Evolutionary conservation across 1,140 invertebrate genomes (phyloP).

Genomic region (Stegodyphus dumicola): DNA sequence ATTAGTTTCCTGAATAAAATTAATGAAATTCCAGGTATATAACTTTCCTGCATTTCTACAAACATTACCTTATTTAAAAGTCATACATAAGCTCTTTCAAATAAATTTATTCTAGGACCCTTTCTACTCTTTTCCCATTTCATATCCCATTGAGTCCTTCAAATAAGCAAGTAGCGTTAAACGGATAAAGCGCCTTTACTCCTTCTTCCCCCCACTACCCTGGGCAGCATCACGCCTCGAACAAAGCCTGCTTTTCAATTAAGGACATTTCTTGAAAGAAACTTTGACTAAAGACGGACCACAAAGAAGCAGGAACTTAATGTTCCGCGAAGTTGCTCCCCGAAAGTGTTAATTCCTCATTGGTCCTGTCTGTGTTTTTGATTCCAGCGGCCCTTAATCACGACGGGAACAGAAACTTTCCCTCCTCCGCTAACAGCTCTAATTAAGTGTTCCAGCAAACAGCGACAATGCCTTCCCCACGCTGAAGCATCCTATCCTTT

Average conservation of each 20-base stretch:
- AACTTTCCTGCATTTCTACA: too few relatives aligned
- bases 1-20: too few relatives aligned
- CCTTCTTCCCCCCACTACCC: too few relatives aligned
- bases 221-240: too few relatives aligned
- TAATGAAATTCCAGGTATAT: too few relatives aligned
- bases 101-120: not conserved
- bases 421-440: not conserved
- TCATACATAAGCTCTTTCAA: too few relatives aligned
- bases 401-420: not conserved
- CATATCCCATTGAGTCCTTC: not conserved
- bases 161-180: too few relatives aligned
- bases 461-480: not conserved
- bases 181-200: too few relatives aligned
- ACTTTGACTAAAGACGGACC: not conserved
- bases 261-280: not conserved
- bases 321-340: constrained; percentile 17
- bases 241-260: too few relatives aligned
- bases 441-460: constrained; percentile 31
- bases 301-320: constrained; percentile 12
- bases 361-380: not conserved
- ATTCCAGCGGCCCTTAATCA: not conserved
- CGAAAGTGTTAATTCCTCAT: constrained; percentile 23
- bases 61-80: too few relatives aligned
- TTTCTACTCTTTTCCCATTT: constrained; percentile 3
- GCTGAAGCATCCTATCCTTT: not conserved